phyloP scores from a whole-genome alignment of 2,888 invertebrate species.

The Habrosyne pyritoides region DNA sequence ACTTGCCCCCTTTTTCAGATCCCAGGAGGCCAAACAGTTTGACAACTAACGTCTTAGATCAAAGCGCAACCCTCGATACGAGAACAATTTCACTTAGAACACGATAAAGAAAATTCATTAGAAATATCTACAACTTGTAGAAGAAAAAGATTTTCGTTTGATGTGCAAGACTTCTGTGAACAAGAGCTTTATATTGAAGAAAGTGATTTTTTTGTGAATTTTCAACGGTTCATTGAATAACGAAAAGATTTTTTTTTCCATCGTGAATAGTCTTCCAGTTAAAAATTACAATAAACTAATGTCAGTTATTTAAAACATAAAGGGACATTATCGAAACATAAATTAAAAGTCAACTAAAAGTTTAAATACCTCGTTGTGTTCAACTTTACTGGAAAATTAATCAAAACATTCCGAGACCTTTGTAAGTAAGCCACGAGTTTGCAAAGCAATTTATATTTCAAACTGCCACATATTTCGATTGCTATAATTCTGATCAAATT shows the following conservation, averaged over 20 bases:
- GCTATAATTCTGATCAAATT: neutral
- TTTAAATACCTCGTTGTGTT: neutral
- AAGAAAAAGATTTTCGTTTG: constrained; percentile 9
- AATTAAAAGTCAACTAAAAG: neutral
- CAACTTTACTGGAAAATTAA: neutral
- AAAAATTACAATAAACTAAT: too few species aligned
- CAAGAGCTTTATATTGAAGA: neutral
- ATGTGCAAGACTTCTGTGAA: constrained; percentile 1
- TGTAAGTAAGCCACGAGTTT: neutral
- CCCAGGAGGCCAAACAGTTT: neutral
- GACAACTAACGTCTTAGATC: constrained; percentile 24
- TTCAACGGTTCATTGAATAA: neutral
- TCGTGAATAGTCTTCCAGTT: too few species aligned
- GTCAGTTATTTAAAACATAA: too few species aligned
- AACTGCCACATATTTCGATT: neutral
- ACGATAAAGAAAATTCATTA: constrained; percentile 15
- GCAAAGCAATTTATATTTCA: neutral
- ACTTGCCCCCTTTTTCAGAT: neutral
- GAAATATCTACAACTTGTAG: constrained; percentile 6
- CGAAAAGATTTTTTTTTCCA: neutral
- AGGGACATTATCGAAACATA: neutral
- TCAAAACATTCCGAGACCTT: neutral
- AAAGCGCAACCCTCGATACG: constrained; percentile 30
- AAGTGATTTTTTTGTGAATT: neutral
- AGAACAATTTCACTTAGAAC: constrained; percentile 41